Evolutionary conservation across 1,140 invertebrate species (phyloP).

Genomic region (Caenorhabditis remanei): DNA sequence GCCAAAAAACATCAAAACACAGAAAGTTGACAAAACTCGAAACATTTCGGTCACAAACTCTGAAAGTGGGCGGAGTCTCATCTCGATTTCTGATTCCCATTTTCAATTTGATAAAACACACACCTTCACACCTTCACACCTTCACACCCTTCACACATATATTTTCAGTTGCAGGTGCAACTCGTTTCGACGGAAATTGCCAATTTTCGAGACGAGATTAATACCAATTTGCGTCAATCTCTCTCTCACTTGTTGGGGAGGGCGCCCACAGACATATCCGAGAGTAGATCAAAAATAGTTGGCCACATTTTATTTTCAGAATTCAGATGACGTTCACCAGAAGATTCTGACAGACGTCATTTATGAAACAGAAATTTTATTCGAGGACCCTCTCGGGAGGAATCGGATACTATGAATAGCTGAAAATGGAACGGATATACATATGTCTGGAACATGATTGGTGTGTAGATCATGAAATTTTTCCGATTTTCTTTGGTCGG

Average conservation of each 20-base stretch:
- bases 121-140: background rate
- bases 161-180: background rate
- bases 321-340: background rate
- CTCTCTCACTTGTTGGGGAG: background rate
- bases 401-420: no score
- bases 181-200: background rate
- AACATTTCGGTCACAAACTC: background rate
- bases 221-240: constrained; percentile 15
- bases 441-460: no score
- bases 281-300: no score
- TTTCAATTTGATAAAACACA: background rate
- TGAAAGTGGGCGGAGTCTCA: background rate
- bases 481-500: no score
- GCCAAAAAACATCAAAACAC: background rate
- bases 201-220: background rate
- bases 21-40: background rate
- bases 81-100: background rate
- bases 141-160: no score
- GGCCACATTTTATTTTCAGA: no score
- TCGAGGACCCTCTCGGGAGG: no score
- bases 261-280: background rate
- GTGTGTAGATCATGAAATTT: no score
- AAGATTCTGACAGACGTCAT: no score
- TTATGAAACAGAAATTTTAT: no score
- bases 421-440: no score